Evolutionary conservation across 1,140 invertebrate genomes (phyloP).

Genomic region (Formica exsecta): DNA sequence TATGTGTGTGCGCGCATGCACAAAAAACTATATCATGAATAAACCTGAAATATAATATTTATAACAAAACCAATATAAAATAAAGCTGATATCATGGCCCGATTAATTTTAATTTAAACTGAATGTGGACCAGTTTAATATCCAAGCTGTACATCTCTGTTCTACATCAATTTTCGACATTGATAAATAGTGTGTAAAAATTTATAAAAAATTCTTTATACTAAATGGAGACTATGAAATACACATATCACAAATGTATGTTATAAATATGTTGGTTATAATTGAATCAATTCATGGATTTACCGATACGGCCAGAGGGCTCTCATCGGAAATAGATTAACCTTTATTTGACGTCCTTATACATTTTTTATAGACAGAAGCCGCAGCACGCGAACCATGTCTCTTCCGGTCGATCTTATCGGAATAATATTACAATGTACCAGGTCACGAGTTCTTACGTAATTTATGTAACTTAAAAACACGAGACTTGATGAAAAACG

Average conservation of each 20-base stretch:
- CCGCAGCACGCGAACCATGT: slow-evolving; percentile 57
- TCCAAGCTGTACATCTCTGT: slow-evolving; percentile 45
- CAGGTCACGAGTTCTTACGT: slow-evolving; percentile 58
- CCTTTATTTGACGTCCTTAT: slow-evolving; percentile 48
- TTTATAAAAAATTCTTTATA: slow-evolving; percentile 31
- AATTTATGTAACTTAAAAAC: slow-evolving; percentile 55
- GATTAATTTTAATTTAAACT: slow-evolving; percentile 61
- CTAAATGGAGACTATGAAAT: neutral
- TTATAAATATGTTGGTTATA: neutral
- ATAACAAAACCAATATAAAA: slow-evolving; percentile 22
- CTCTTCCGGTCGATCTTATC: slow-evolving; percentile 69
- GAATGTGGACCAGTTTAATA: slow-evolving; percentile 51
- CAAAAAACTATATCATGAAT: slow-evolving; percentile 33
- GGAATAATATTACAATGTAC: slow-evolving; percentile 54
- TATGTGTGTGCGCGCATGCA: neutral
- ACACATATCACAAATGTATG: neutral
- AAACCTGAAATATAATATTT: slow-evolving; percentile 42
- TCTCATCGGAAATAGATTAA: slow-evolving; percentile 34
- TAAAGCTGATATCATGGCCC: slow-evolving; percentile 37
- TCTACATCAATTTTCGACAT: slow-evolving; percentile 51
- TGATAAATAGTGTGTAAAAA: slow-evolving; percentile 51
- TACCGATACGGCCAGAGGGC: neutral
- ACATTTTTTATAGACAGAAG: slow-evolving; percentile 64
- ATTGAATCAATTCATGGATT: neutral
- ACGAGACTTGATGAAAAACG: neutral